Evolutionary conservation across 2,797 vertebrate genomes (phyloP), one percentile per base, ranked within the genome.

Genomic region (Borostomias antarcticus): DNA sequence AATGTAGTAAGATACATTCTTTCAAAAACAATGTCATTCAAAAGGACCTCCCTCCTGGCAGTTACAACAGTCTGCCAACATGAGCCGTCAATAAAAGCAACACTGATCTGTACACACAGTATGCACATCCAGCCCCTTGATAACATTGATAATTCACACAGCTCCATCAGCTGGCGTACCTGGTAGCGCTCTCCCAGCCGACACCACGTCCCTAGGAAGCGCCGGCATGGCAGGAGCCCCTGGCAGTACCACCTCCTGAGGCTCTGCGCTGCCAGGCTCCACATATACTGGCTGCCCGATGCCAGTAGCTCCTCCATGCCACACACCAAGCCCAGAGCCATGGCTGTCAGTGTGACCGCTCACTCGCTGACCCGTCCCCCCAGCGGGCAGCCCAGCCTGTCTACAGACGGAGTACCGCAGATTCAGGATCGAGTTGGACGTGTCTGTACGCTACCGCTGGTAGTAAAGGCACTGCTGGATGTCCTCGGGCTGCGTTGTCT

Each of bases 241-340:
- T 89, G 91, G 0, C 87, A 83, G 80, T 93, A 97, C 94, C 96
- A 98, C 26, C 94, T 90, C 80, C 94, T 91, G 78, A 97, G 80
- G 57, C 94, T 92, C 48, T 95, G 91, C 71, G 96, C 93, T 0
- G 94, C 90, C 90, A 96, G 71, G 62, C 91, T 94, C 96, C 97
- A 98, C 43, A 94, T 85, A 26, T 96, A 87, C 85, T 95, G 94
- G 84, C 96, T 90, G 56, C 96, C 90, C 29, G 92, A 90, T 47
- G 94, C 92, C 53, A 98, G 89, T 85, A 97, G 77, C 73, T 97
- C 95, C 70, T 96, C 96, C 78, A 96, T 89, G 2, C 96, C 95
- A 19, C 93, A 95, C 78, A 93, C 91, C 66, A 96, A 89, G 70
- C 89, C 91, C 40, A 95, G 91, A 54, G 95, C 94, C 96, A 97